Evolutionary conservation across 1,140 invertebrate genomes (phyloP).

Genomic region (Epicauta chinensis): DNA sequence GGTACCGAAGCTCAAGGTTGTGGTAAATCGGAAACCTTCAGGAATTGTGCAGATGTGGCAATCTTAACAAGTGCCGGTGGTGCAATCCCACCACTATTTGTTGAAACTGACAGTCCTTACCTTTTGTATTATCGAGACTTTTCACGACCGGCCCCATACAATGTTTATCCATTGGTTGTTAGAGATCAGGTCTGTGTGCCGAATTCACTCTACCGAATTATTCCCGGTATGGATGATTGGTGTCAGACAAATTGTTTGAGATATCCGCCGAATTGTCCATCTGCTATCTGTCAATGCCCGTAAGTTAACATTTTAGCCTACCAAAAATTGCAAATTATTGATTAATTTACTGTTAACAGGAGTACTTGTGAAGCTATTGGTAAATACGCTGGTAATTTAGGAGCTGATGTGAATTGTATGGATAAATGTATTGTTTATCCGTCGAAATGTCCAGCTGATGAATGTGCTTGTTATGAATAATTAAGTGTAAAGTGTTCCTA

Average conservation of each 20-base stretch:
- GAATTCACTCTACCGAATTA: constrained; percentile 50
- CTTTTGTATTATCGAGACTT: constrained; percentile 65
- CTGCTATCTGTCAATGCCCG: constrained; percentile 69
- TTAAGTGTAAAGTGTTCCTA: not conserved
- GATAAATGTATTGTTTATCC: constrained; percentile 73
- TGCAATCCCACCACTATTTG: constrained; percentile 57
- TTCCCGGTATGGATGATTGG: constrained; percentile 73
- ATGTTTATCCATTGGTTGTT: constrained; percentile 61
- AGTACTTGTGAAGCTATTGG: constrained; percentile 71
- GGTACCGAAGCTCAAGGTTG: constrained; percentile 80
- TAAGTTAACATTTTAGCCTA: constrained; percentile 49
- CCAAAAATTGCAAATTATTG: not conserved
- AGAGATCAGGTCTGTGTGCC: constrained; percentile 71
- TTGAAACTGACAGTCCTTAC: constrained; percentile 62
- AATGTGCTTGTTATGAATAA: constrained; percentile 62
- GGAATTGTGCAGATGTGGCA: constrained; percentile 80
- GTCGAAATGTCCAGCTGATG: constrained; percentile 59
- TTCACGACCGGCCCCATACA: constrained; percentile 50
- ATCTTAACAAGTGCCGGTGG: constrained; percentile 71
- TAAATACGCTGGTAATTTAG: constrained; percentile 60
- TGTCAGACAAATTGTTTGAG: constrained; percentile 77
- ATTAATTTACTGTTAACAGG: constrained; percentile 43
- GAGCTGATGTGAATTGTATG: constrained; percentile 76
- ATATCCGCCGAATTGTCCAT: constrained; percentile 78
- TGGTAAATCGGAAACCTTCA: constrained; percentile 78